Percentiles rank a stretch among this genome's conserved stretches.
phyloP scores from a whole-genome alignment of 2,797 vertebrate genomes.

The Diceros bicornis region DNA sequence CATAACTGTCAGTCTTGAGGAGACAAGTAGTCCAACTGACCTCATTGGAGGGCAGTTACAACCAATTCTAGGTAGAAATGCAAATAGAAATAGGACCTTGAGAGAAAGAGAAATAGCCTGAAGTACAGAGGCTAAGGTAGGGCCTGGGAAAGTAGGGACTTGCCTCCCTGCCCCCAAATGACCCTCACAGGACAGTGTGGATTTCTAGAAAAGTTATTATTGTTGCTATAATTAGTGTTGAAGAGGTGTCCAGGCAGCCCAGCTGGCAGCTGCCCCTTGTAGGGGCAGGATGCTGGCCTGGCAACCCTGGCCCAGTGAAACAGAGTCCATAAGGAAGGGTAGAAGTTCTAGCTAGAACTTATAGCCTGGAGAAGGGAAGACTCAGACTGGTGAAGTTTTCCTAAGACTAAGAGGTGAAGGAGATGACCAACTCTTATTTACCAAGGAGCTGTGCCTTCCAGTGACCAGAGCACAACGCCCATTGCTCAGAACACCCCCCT shows the following conservation, averaged over 20 bases:
- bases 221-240: neutral
- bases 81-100: neutral
- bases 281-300: neutral
- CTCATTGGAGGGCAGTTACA: neutral
- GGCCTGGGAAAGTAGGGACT: neutral
- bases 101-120: neutral
- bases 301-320: neutral
- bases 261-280: neutral
- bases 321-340: neutral
- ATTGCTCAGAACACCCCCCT: neutral
- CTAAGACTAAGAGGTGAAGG: neutral
- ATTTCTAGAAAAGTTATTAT: neutral
- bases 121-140: neutral
- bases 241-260: neutral
- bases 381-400: neutral
- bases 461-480: neutral
- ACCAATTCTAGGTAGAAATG: neutral
- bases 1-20: neutral
- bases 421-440: neutral
- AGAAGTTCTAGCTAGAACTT: slow-evolving; percentile 34
- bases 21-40: neutral
- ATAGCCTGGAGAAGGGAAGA: slow-evolving; percentile 1
- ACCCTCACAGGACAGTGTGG: neutral
- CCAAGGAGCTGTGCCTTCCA: neutral
- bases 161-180: neutral